Conservation (phyloP, 2,888 invertebrate genomes). For the Andrena camellia region DNA sequence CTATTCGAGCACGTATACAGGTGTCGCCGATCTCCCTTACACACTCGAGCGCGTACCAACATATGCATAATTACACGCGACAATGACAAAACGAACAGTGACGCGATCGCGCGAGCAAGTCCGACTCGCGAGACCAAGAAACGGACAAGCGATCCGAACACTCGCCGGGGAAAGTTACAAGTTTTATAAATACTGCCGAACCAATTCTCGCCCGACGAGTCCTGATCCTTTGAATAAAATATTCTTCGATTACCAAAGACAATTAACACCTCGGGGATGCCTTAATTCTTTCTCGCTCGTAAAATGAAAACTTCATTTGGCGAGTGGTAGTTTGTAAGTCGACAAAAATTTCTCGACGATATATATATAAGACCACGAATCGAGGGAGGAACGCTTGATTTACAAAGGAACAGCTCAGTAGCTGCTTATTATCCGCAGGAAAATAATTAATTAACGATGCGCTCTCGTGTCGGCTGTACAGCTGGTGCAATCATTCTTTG, state of each 20-base stretch:
- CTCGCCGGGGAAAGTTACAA: conserved; percentile 21
- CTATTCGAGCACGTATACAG: conserved; percentile 51
- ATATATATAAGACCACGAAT: conserved; percentile 10
- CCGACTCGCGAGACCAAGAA: conserved; percentile 34
- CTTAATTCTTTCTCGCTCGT: no score
- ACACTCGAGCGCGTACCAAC: conserved; percentile 31
- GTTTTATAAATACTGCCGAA: conserved; percentile 12
- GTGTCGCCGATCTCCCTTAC: conserved; percentile 60
- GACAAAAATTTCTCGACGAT: conserved; percentile 13
- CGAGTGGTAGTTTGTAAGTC: background rate
- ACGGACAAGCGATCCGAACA: conserved; percentile 13
- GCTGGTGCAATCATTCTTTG: conserved; percentile 63
- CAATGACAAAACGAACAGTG: conserved; percentile 66
- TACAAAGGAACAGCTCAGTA: conserved; percentile 56
- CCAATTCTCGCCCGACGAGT: conserved; percentile 1
- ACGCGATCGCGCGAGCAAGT: conserved; percentile 22
- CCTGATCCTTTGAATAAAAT: background rate
- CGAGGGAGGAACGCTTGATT: conserved; percentile 28
- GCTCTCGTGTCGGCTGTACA: conserved; percentile 52
- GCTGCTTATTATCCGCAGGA: conserved; percentile 56
- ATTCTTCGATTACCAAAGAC: background rate
- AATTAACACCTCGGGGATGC: background rate
- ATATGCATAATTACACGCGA: conserved; percentile 58
- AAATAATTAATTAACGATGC: conserved; percentile 70
- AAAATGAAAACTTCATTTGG: no score